Evolutionary conservation across 2,888 invertebrate species (phyloP), one percentile per base, ranked within the genome.

Genomic region (Chirona hameri): DNA sequence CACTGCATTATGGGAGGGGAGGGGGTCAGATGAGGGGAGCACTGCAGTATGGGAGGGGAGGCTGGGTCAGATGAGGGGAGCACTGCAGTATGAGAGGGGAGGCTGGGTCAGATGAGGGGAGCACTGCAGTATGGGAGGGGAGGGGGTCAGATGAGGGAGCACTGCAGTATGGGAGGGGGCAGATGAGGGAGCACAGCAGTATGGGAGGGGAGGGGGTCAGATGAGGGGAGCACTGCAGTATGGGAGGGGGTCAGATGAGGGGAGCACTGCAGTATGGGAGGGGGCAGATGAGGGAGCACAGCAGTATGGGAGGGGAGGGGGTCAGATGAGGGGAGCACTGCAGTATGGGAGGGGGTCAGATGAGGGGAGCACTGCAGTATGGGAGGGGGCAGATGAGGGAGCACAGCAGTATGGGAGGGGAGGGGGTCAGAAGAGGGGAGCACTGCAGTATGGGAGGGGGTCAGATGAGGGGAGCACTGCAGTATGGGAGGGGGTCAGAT

Each of bases 1-100:
- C 4, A n/a, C 0, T n/a, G 72, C 0, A 5, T 18, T 15, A 31
- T 18, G 18, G 12, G 15, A 39, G 39, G 39, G 39, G 4, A 39
- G 39, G 39, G 39, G 39, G 39, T 39, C 39, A 39, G 39, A 39
- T 39, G 7, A 39, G 98, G 98, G 88, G 98, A 98, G 87, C 94
- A 91, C 96, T 97, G 88, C 24, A 12, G 14, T 3, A 29, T 1
- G 69, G 0, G 27, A 27, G 27, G 69, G 27, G 27, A 3, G 27
- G 12, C 7, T n/a, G 3, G 69, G 69, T 29, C 27, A 52, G 52
- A 79, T 9, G 10, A n/a, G 39, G 46, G 39, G 39, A 5, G 14
- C 5, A 76, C 18, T n/a, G n/a, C n/a, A n/a, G n/a, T n/a, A n/a
- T n/a, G n/a, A n/a, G n/a, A n/a, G n/a, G 46, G 46, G 0, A n/a